Conservation (phyloP, 2,113 vertebrate genomes). For the Grallaria varia region DNA sequence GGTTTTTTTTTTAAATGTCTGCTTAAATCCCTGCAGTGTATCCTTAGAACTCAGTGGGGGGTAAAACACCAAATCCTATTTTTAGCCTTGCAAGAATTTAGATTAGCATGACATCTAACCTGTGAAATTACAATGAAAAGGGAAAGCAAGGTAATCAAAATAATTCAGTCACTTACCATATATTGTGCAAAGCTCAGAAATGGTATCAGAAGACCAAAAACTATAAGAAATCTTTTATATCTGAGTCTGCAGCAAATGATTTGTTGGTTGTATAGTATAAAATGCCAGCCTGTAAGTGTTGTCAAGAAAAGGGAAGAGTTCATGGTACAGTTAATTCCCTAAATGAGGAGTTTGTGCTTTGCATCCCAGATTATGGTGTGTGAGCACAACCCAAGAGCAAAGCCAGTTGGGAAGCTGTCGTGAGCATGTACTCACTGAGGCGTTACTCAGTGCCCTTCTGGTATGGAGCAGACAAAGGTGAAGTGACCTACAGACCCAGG, state of each 20-base stretch:
- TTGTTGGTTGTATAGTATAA: neutral
- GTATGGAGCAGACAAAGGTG: neutral
- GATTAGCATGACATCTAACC: neutral
- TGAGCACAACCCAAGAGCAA: neutral
- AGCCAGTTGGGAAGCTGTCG: neutral
- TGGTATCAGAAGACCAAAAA: neutral
- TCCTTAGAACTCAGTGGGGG: neutral
- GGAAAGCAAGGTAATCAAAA: neutral
- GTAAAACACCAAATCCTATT: neutral
- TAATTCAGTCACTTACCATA: neutral
- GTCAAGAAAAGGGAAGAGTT: neutral
- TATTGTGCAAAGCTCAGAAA: neutral
- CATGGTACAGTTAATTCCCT: neutral
- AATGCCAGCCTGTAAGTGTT: neutral
- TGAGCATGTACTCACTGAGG: neutral
- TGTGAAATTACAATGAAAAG: neutral
- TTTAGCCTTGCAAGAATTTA: neutral
- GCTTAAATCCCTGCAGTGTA: neutral
- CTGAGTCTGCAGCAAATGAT: rapidly evolving
- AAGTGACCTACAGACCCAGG: neutral
- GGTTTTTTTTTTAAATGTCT: neutral
- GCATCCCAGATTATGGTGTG: neutral
- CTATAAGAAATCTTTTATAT: neutral
- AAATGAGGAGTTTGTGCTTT: neutral
- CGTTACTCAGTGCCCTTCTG: neutral